A percentile compares a stretch with the other conserved stretches of the same genome.
These are phyloP conservation scores for Amphiura filiformis DNA, from an alignment of 35 echinoderm and acorn worm genomes.

Conservation along the genomic window DNA sequence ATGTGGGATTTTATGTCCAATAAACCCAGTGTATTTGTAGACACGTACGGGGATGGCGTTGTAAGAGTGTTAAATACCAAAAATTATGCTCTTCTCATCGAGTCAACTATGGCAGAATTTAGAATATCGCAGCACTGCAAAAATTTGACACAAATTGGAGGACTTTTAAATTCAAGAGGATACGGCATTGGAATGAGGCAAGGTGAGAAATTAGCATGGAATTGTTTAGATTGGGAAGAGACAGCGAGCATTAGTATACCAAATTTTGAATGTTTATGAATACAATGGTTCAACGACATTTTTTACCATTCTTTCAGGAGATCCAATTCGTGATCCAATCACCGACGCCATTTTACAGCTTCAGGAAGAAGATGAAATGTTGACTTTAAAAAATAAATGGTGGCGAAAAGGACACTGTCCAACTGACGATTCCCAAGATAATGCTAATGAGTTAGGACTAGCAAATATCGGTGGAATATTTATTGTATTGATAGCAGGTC, in stretches of 20 bases:
- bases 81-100: constrained; percentile 94
- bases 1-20: constrained; percentile 93
- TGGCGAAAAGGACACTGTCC: constrained; percentile 75
- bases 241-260: no score
- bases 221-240: no score
- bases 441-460: constrained; percentile 72
- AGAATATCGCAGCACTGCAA: constrained; percentile 71
- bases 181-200: constrained; percentile 83
- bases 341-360: constrained; percentile 80
- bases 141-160: constrained; percentile 94
- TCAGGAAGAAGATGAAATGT: constrained; percentile 74
- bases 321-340: constrained; percentile 67
- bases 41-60: constrained; percentile 72
- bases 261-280: no score
- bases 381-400: constrained; percentile 82
- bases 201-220: constrained; percentile 62
- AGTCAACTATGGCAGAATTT: constrained; percentile 92
- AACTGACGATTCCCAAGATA: constrained; percentile 26
- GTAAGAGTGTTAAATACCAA: constrained; percentile 67
- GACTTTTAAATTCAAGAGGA: constrained; percentile 83
- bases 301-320: no score
- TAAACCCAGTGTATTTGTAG: constrained; percentile 61
- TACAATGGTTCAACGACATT: no score
- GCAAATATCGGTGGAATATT: constrained; percentile 98
- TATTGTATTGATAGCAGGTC: constrained; percentile 79